Percentiles rank a stretch among this genome's conserved stretches.
Conservation (phyloP, 2,113 vertebrate genomes). For the Labrus mixtus region DNA sequence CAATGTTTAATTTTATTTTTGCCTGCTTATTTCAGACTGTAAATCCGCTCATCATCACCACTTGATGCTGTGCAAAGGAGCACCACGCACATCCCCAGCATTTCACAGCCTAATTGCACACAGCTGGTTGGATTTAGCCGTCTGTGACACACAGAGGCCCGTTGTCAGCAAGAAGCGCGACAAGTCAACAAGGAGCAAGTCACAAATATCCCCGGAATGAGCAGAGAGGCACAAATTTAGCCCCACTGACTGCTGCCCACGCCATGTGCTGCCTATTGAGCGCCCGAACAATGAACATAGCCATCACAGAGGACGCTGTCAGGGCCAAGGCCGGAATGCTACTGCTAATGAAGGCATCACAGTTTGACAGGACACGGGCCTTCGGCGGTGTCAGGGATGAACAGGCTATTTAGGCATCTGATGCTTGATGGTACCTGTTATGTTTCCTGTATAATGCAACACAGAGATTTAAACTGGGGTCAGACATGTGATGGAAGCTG, state of each 20-base stretch:
- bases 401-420: not conserved
- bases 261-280: constrained; percentile 74
- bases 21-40: not conserved
- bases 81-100: constrained; percentile 14
- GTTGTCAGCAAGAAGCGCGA: constrained; percentile 69
- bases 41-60: constrained; percentile 10
- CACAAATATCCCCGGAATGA: constrained; percentile 76
- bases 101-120: constrained; percentile 62
- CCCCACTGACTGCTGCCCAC: constrained; percentile 73
- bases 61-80: constrained; percentile 35
- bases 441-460: constrained; percentile 1
- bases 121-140: constrained; percentile 65
- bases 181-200: constrained; percentile 74
- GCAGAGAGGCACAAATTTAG: constrained; percentile 75
- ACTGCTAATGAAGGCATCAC: constrained; percentile 56
- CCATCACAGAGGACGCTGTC: constrained; percentile 61
- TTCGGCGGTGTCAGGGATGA: constrained; percentile 19
- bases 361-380: constrained; percentile 32
- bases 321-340: constrained; percentile 62
- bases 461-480: not conserved
- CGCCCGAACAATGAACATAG: constrained; percentile 71
- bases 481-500: constrained; percentile 16
- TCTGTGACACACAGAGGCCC: constrained; percentile 61
- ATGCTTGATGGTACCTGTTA: not conserved
- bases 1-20: not conserved